These are phyloP conservation scores for Cotesia typhae DNA, from an alignment of 1,140 invertebrate genomes.

Conservation along the genomic window DNA sequence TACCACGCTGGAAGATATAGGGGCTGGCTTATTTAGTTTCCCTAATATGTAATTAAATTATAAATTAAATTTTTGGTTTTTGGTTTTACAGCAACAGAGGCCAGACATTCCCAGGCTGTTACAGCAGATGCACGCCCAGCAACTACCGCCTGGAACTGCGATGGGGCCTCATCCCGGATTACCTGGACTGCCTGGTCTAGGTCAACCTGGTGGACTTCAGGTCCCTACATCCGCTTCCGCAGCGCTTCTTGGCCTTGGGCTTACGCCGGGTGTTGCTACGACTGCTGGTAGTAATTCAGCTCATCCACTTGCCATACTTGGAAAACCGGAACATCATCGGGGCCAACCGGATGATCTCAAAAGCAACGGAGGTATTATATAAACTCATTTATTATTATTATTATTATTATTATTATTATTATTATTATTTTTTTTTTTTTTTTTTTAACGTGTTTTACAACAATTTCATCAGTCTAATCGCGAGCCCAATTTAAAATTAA, in stretches of 20 bases:
- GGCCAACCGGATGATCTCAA: slow-evolving; percentile 70
- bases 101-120: slow-evolving; percentile 78
- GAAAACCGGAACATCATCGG: slow-evolving; percentile 76
- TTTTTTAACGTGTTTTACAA: not conserved
- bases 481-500: too few species aligned
- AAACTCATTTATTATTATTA: slow-evolving; percentile 9
- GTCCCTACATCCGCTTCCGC: slow-evolving; percentile 63
- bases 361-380: slow-evolving; percentile 72
- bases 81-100: slow-evolving; percentile 76
- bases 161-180: slow-evolving; percentile 72
- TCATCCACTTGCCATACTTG: slow-evolving; percentile 75
- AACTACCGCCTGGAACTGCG: slow-evolving; percentile 78
- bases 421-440: slow-evolving; percentile 2
- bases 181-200: slow-evolving; percentile 61
- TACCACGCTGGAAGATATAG: too few species aligned
- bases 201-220: slow-evolving; percentile 60
- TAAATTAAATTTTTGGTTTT: slow-evolving; percentile 66
- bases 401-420: not conserved
- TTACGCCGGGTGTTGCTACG: slow-evolving; percentile 68
- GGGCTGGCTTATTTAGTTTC: not conserved
- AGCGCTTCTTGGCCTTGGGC: slow-evolving; percentile 60
- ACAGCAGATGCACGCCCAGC: slow-evolving; percentile 92
- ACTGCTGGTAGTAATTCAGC: slow-evolving; percentile 68
- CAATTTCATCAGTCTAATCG: too few species aligned
- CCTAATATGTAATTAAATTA: not conserved